Base-by-base conservation (phyloP, 1,140 invertebrate genomes). In the Ctenoplectra terminalis region DNA sequence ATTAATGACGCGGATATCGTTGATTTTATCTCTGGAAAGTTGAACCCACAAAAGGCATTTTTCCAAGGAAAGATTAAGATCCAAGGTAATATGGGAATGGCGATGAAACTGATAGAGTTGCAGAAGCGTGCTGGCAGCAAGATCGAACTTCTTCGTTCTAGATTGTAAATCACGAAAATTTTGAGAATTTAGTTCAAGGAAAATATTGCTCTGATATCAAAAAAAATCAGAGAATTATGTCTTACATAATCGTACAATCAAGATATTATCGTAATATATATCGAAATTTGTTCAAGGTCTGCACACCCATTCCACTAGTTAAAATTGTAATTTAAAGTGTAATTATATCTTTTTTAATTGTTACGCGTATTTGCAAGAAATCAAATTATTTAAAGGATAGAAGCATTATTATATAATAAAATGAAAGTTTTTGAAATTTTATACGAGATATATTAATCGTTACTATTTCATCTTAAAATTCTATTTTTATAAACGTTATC, bases 1-100 rank as follows among this genome's bases (percentile, higher is more conserved):
- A 96, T 99, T 83, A 97, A 95, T 88, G 98, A 99, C 90, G 95
- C 95, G 7, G 98, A 99, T 92, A 95, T 99, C 0, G 94, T 96
- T 0, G 97, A 98, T 86, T 95, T 99, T 78, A 96, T 99, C 87
- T 96, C 96, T 3, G 98, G 98, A 26, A 98, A 98, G 93, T 93
- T 99, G 50, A 98, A 99, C 91, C 97, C 98, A 2, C 98, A 99
- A 91, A 98, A 99, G 94, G 99, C 99, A 11, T 99, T 99, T 93
- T 99, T 99, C 95, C 98, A 99, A 94, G 98, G 98, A 29, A 99
- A 99, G 93, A 95, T 99, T 26, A 99, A 99, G 94, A 96, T 99
- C 69, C 97, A 98, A 92, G 99, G 99, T 58, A 99, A 99, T 90
- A 99, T 99, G 97, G 98, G 97, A 0, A 94, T 99, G 15, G 98